Evolutionary conservation across 2,888 invertebrate genomes (phyloP), one percentile per base, ranked within the genome.

Genomic region (Mechanitis mazaeus): DNA sequence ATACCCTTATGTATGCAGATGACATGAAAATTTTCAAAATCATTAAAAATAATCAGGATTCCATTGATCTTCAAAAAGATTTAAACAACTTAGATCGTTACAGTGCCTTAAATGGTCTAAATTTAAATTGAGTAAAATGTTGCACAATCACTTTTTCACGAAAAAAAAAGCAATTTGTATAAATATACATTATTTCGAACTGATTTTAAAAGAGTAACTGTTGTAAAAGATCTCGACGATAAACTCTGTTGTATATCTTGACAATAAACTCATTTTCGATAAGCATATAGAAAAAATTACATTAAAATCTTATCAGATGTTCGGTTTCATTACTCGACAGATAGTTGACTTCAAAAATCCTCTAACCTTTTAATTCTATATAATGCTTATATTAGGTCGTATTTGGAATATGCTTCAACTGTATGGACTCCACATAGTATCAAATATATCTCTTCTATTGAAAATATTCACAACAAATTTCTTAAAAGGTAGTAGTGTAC

Each of bases 11-110:
- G 9, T 56, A 45, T 12, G 46, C 56, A 1, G 56, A 56, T 33
- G 56, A 56, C 31, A 56, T 31, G 31, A 56, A 56, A 45, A 31
- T 47, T 2, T 46, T 45, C n/a, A 45, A 20, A 20, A 20, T 20
- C 20, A 20, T 20, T 20, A 20, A 20, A 20, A 20, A 20, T 20
- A 20, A 20, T 20, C 20, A 20, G 20, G 20, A 20, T 20, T 20
- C 20, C 20, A 20, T 20, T 20, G 20, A 20, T 20, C 45, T 46
- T 5, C 45, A 56, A 31, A 33, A 45, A 33, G 33, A 56, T 33
- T 1, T 56, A 7, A 9, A 31, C 9, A 45, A 45, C 28, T 56
- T 45, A 3, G 31, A 33, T 12, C n/a, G n/a, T 9, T 45, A 35
- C 20, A 20, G 20, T 20, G 20, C 20, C 20, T 20, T 20, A 20